Base-by-base conservation (phyloP, 2,888 invertebrate species). In the Eupithecia inturbata region DNA sequence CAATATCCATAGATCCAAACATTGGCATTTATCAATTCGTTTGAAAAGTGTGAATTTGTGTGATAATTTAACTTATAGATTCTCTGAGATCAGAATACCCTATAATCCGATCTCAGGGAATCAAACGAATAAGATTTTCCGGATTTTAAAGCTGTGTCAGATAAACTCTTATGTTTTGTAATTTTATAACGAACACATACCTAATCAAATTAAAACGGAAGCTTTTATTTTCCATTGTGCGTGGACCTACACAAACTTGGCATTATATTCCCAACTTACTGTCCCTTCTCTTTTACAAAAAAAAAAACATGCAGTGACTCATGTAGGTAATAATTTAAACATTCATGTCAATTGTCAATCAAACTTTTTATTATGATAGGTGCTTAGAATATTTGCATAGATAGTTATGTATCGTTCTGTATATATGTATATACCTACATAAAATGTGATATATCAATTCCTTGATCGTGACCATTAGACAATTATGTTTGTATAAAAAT, bases 341-440 rank as follows among this genome's bases (percentile, higher is more conserved):
- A 64, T 33, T 64, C 63, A 64, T 33, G 63, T 64, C 63, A 64
- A 36, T 9, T 75, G 75, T 75, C 75, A 75, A 75, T 75, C 75
- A 72, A 62, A 19, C 14, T 72, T 70, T 75, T 75, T 72, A 53
- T 70, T 45, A 45, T 70, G 45, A 75, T 72, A 72, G 75, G 70
- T 68, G 72, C 64, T 75, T 75, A 75, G 68, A 70, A 36, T 64
- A 72, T 64, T 70, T 68, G 60, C 72, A 72, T 75, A 75, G 70
- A 75, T 68, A 75, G 36, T 26, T 57, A 57, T 2, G n/a, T 64
- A 33, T 31, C 63, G 10, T 19, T 64, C 7, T 22, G 36, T 64
- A 36, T 12, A n/a, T 57, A 53, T 22, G 36, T 64, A 36, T 12
- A n/a, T 57, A 53, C 31, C n/a, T 31, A 49, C 49, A 64, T n/a